A percentile compares a stretch with the other conserved stretches of the same genome.
Conservation (phyloP, 1,140 invertebrate genomes). For the Cydia strobilella region DNA sequence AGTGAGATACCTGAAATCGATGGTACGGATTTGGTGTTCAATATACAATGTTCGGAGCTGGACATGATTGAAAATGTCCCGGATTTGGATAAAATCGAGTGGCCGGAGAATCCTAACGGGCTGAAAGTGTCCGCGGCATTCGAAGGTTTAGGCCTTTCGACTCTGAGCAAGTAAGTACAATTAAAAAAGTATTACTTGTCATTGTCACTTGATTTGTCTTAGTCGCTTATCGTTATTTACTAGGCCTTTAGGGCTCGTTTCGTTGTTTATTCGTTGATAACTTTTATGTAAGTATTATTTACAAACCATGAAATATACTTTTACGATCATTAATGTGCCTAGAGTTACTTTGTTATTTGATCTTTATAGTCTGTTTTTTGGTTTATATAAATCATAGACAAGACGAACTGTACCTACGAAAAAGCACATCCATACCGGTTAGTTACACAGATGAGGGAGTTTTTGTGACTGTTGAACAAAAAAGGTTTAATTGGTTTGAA, state of each 20-base stretch:
- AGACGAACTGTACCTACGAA: not conserved
- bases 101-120: slow-evolving; percentile 69
- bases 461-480: slow-evolving; percentile 13
- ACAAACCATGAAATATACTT: not conserved
- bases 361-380: not conserved
- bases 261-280: slow-evolving; percentile 19
- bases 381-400: not conserved
- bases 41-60: slow-evolving; percentile 70
- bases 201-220: slow-evolving; percentile 18
- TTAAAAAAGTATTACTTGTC: not conserved
- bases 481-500: slow-evolving; percentile 21
- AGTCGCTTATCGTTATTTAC: slow-evolving; percentile 1
- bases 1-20: slow-evolving; percentile 72
- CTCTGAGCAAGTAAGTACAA: slow-evolving; percentile 65
- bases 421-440: not conserved
- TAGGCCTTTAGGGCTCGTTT: slow-evolving; percentile 7
- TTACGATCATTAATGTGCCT: not conserved
- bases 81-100: slow-evolving; percentile 72
- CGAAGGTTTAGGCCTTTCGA: slow-evolving; percentile 67
- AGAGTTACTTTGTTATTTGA: not conserved
- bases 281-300: not conserved
- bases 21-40: slow-evolving; percentile 66
- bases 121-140: slow-evolving; percentile 70
- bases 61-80: slow-evolving; percentile 62
- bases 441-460: not conserved